Percentiles rank a stretch among this genome's conserved stretches.
Conservation (phyloP, 2,113 vertebrate species). For the Phrynosoma platyrhinos region DNA sequence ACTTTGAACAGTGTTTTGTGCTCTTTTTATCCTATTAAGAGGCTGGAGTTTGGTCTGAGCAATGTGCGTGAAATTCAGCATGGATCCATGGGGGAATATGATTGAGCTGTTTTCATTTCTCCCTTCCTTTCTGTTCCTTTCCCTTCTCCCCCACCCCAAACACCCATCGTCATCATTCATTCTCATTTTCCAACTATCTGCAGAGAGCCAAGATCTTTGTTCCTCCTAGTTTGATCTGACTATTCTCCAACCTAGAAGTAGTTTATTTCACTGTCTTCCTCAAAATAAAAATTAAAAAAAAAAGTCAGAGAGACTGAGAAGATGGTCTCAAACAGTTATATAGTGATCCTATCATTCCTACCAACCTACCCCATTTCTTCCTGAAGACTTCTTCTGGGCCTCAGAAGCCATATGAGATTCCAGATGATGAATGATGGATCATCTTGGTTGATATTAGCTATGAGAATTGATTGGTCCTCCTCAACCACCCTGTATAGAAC, state of each 20-base stretch:
- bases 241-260: background rate
- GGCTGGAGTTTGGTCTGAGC: background rate
- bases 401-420: constrained; percentile 1
- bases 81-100: fast-evolving
- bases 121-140: background rate
- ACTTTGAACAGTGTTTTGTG: constrained; percentile 46
- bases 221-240: constrained; percentile 35
- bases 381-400: background rate
- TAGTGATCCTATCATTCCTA: background rate
- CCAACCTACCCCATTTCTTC: background rate
- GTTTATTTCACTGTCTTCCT: constrained; percentile 44
- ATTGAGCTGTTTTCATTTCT: background rate
- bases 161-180: background rate
- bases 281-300: constrained; percentile 25
- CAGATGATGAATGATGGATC: constrained; percentile 30
- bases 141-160: background rate
- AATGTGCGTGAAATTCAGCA: constrained; percentile 13
- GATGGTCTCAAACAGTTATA: background rate
- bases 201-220: constrained; percentile 58
- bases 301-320: constrained; percentile 22
- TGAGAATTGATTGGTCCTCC: constrained; percentile 33
- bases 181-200: constrained; percentile 44
- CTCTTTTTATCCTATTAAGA: constrained; percentile 14
- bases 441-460: constrained; percentile 7
- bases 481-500: constrained; percentile 27